Evolutionary conservation across 2,888 invertebrate genomes (phyloP), one percentile per base, ranked within the genome.

Genomic region (Nomada lathburiana): DNA sequence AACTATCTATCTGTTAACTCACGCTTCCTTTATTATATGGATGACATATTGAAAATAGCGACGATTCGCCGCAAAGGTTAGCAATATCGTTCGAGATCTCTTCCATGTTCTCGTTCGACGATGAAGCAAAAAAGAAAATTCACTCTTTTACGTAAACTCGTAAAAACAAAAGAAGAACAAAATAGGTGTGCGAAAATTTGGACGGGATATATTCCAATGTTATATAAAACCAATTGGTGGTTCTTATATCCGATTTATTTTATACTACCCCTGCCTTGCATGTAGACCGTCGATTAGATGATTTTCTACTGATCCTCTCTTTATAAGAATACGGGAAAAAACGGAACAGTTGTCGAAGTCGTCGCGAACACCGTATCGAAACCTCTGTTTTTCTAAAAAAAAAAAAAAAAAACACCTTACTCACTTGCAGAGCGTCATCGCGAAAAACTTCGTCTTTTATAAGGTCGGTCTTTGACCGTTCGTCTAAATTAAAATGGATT

Each of bases 191-290:
- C 5, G 50, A 63, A 50, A 62, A 47, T 67, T 76, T 71, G 67
- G 67, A 73, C 60, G 55, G 60, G 57, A 62, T 73, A 62, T 50
- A 73, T 68, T 63, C 44, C 29, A 78, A 68, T 26, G 55, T 63
- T 68, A 23, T 53, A 67, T 50, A 60, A 76, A 76, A 72, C 44
- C 74, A 23, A 60, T 44, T 70, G 20, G 42, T 50, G 53, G 60
- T 52, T 73, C 68, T 73, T 81, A 68, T 81, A 60, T 73, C 64
- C 72, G 52, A 69, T 81, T 73, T 78, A 69, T 78, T 79, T 77
- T 68, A 59, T 72, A 68, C 72, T 69, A 65, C 64, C 73, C 73
- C 73, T 65, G 60, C 69, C 69, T 64, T 53, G 71, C 29, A 23
- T 52, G 53, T 55, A 73, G 64, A 77, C 52, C 80, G 63, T 76